These are phyloP conservation scores for Heteromyza rotundicornis DNA, from an alignment of 2,888 invertebrate species.

Conservation along the genomic window DNA sequence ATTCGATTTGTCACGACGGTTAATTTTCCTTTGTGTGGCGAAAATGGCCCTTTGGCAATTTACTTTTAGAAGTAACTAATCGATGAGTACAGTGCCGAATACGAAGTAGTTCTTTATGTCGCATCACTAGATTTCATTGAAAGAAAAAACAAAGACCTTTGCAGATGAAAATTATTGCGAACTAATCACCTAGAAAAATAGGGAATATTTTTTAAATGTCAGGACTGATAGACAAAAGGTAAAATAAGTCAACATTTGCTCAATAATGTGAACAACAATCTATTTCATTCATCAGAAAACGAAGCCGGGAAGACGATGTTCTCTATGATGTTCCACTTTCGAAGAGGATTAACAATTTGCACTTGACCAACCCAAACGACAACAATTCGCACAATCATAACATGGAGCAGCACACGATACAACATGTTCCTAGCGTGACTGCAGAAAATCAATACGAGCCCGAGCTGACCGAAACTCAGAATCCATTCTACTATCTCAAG, in stretches of 20 bases:
- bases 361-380: constrained; percentile 68
- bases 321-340: constrained; percentile 84
- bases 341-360: constrained; percentile 88
- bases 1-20: too few species aligned
- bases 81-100: too few species aligned
- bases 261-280: neutral
- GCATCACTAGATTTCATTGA: too few species aligned
- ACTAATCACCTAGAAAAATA: too few species aligned
- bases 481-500: constrained; percentile 84
- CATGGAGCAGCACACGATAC: constrained; percentile 19
- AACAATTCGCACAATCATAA: constrained; percentile 17
- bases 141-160: too few species aligned
- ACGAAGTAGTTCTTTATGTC: too few species aligned
- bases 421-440: neutral
- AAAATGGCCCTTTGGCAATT: too few species aligned
- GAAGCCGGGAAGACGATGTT: constrained; percentile 75
- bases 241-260: neutral
- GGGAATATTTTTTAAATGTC: too few species aligned
- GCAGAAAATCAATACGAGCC: constrained; percentile 69
- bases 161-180: too few species aligned
- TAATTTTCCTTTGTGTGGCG: too few species aligned
- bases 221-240: neutral
- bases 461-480: constrained; percentile 76
- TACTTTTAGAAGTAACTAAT: too few species aligned
- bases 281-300: constrained; percentile 63